Evolutionary conservation across 2,113 vertebrate species (phyloP), one percentile per base, ranked within the genome.

Genomic region (Hylia prasina): DNA sequence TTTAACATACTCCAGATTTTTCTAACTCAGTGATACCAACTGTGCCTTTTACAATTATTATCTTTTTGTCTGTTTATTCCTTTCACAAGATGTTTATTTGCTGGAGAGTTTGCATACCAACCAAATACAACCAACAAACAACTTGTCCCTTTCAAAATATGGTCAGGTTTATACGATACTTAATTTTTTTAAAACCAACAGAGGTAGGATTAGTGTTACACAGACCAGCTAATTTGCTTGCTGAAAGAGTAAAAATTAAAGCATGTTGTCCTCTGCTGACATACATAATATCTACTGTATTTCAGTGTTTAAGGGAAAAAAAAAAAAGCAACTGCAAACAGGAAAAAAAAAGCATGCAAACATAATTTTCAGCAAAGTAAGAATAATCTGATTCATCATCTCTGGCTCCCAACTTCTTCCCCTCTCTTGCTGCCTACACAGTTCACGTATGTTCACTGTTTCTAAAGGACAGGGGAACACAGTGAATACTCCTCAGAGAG

Each of bases 1-100:
- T 78, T 8, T 30, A 94, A 95, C 40, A 0, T 87, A 89, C 90
- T 95, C 94, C 87, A 96, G 82, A 90, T 93, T 87, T 23, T 78
- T 53, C 48, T 63, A 94, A 92, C 39, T 63, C 48, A 2, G 60
- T 77, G 61, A 72, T 89, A 96, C 65, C 72, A 91, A 94, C 82
- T 48, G 77, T 25, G 40, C 64, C 71, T 68, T 86, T 80, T 63
- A 83, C 35, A 45, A 45, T 64, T 51, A 63, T 56, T 71, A 15
- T 50, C 42, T 24, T 47, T 48, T 61, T 54, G 37, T 35, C 51
- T 70, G 33, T 70, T 91, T 76, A 44, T 77, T 80, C 76, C 68
- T 90, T 82, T 92, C 79, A 86, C 75, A 60, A 24, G 54, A 77
- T 48, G 45, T 40, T 66, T 82, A 47, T 88, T 79, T 60, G 33